Percentiles rank a stretch among this genome's conserved stretches.
Evolutionary conservation across 2,888 invertebrate species (phyloP).

Genomic region (Papilio elwesi): DNA sequence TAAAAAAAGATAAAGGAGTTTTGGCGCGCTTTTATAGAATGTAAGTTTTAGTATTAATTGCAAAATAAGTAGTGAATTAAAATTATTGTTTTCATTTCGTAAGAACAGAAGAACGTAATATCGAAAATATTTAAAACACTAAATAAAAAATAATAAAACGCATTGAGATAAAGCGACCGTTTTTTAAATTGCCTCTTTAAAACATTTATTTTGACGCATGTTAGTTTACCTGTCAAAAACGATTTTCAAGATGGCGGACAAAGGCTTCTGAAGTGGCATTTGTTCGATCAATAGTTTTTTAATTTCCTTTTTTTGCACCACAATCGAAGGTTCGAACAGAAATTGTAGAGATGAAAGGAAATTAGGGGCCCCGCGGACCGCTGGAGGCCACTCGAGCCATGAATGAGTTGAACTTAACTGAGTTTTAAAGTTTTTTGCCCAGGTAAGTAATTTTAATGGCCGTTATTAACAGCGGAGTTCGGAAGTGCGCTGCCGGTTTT

Average conservation of each 20-base stretch:
- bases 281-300: conserved; percentile 79
- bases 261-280: conserved; percentile 78
- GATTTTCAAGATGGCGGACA: conserved; percentile 80
- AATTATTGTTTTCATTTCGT: too few species aligned
- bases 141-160: neutral
- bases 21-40: too few species aligned
- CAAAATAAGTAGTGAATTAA: too few species aligned
- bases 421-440: conserved; percentile 72
- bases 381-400: conserved; percentile 74
- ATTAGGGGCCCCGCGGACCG: conserved; percentile 67
- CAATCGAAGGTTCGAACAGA: conserved; percentile 69
- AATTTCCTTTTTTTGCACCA: conserved; percentile 70
- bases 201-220: conserved; percentile 40
- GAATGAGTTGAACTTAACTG: conserved; percentile 77
- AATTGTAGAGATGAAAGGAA: conserved; percentile 78
- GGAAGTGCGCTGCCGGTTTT: conserved; percentile 56
- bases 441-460: conserved; percentile 72
- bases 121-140: too few species aligned
- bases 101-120: too few species aligned
- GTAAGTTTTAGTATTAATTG: too few species aligned
- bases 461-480: conserved; percentile 65
- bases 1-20: too few species aligned
- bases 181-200: conserved; percentile 33
- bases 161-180: conserved; percentile 15
- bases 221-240: conserved; percentile 63